These are phyloP conservation scores for Ptycholaimellus sp. DNA, from an alignment of 2,888 invertebrate species.

Conservation along the genomic window DNA sequence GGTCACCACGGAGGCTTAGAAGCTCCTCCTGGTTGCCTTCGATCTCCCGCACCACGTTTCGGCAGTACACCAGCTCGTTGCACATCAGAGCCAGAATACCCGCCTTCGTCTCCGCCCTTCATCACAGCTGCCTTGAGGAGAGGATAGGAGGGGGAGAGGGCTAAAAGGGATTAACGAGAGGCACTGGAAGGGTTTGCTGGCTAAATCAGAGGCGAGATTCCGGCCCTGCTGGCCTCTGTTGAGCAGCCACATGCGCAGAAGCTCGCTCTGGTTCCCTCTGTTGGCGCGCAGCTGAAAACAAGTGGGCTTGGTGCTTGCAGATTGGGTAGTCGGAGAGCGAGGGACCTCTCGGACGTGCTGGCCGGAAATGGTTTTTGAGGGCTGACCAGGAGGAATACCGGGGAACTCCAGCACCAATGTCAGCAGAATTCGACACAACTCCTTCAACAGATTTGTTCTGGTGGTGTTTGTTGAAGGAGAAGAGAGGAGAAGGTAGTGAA, in stretches of 20 bases:
- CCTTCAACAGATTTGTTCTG: no score
- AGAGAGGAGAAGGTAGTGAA: no score
- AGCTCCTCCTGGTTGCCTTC: constrained; percentile 64
- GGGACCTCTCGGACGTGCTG: constrained; percentile 53
- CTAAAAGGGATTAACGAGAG: not conserved
- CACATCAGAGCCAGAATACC: constrained; percentile 69
- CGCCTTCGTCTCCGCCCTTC: constrained; percentile 51
- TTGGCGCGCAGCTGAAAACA: no score
- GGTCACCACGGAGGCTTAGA: constrained; percentile 60
- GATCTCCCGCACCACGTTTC: constrained; percentile 58
- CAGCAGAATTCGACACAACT: constrained; percentile 23
- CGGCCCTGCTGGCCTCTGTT: constrained; percentile 6
- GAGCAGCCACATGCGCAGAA: constrained; percentile 56
- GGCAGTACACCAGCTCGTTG: constrained; percentile 76
- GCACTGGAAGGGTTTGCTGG: constrained; percentile 4
- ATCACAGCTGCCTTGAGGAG: not conserved
- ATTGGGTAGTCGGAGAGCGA: no score
- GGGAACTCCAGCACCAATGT: constrained; percentile 29
- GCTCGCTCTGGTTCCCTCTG: constrained; percentile 66
- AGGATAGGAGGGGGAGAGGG: not conserved
- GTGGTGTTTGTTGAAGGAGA: no score
- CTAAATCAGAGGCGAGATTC: not conserved
- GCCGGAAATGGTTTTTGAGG: constrained; percentile 46
- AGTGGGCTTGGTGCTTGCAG: no score
- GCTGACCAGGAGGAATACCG: constrained; percentile 25